phyloP scores from a whole-genome alignment of 2,888 invertebrate species.

The Pseudoips prasinana region DNA sequence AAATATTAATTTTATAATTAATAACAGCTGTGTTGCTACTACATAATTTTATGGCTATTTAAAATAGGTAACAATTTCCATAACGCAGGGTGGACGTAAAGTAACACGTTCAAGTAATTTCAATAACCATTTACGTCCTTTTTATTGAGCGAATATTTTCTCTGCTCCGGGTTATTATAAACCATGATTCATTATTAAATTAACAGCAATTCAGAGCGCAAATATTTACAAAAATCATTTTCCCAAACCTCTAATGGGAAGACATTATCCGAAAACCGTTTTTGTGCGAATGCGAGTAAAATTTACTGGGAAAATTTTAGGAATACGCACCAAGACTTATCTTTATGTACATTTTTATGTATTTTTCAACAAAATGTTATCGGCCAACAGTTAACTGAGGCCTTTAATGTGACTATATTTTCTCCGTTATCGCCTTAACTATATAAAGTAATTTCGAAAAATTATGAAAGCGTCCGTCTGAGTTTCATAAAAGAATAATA shows the following conservation, averaged over 20 bases:
- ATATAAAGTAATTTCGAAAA: conserved; percentile 60
- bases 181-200: conserved; percentile 38
- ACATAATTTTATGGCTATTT: conserved; percentile 29
- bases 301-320: conserved; percentile 63
- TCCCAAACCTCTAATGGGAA: conserved; percentile 63
- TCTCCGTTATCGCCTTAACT: conserved; percentile 52
- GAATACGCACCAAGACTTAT: conserved; percentile 58
- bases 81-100: conserved; percentile 14
- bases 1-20: conserved; percentile 36
- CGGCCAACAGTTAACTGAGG: conserved; percentile 55
- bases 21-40: conserved; percentile 33
- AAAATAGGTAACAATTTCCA: conserved; percentile 25
- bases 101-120: conserved; percentile 34
- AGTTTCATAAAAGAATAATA: conserved; percentile 47
- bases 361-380: conserved; percentile 64
- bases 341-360: conserved; percentile 72
- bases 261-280: conserved; percentile 70
- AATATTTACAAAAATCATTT: conserved; percentile 55
- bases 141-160: conserved; percentile 34
- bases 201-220: conserved; percentile 42
- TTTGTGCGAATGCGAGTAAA: conserved; percentile 61
- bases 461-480: conserved; percentile 46
- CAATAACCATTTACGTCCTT: conserved; percentile 25
- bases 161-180: conserved; percentile 36
- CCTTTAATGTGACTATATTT: conserved; percentile 52